Conservation (phyloP, 2,888 invertebrate species). For the Rhyacophila evoluta region DNA sequence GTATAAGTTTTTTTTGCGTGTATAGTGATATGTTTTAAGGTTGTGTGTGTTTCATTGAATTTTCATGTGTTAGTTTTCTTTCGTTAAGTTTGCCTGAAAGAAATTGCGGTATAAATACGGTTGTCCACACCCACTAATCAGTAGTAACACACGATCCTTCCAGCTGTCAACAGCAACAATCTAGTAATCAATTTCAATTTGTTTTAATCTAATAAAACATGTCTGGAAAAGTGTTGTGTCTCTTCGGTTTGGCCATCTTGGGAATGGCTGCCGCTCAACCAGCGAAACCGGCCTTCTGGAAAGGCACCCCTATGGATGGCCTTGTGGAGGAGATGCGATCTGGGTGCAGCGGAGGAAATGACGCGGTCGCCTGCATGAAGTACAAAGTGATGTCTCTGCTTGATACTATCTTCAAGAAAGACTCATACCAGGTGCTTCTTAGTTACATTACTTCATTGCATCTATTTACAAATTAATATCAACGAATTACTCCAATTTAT, state of each 20-base stretch:
- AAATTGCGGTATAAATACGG: constrained; percentile 72
- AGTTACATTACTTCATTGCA: background rate
- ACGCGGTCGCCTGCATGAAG: constrained; percentile 85
- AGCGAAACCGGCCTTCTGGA: constrained; percentile 76
- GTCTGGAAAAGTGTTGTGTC: constrained; percentile 62
- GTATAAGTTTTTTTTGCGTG: background rate
- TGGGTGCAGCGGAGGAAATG: constrained; percentile 80
- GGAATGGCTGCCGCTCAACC: constrained; percentile 74
- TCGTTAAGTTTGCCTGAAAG: constrained; percentile 55
- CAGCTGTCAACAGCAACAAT: constrained; percentile 63
- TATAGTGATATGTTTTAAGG: background rate
- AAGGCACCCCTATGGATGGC: constrained; percentile 77
- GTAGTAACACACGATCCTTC: constrained; percentile 66
- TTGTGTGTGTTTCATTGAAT: background rate
- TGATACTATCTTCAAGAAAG: constrained; percentile 83
- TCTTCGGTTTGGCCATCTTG: constrained; percentile 69
- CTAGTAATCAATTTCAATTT: constrained; percentile 1
- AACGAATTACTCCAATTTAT: too few species aligned
- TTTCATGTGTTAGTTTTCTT: constrained; percentile 23
- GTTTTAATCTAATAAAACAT: constrained; percentile 34
- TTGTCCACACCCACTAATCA: constrained; percentile 66
- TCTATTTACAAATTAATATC: too few species aligned
- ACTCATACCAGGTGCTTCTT: constrained; percentile 77
- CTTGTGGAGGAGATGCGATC: constrained; percentile 82
- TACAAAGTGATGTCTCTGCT: constrained; percentile 84